phyloP scores from a whole-genome alignment of 2,797 vertebrate species.

The Linurgus olivaceus region DNA sequence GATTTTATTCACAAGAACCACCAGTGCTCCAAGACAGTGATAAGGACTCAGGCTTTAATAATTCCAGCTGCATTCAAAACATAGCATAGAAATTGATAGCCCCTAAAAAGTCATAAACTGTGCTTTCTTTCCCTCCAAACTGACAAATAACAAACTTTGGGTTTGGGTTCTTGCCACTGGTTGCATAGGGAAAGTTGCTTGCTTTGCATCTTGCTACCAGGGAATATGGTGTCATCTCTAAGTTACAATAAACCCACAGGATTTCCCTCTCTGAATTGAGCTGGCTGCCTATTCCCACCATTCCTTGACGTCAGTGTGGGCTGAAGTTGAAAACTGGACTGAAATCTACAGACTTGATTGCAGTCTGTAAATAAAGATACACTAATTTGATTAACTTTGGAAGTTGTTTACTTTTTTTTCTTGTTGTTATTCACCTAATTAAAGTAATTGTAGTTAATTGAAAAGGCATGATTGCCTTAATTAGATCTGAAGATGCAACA shows the following conservation, averaged over 20 bases:
- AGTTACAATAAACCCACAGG: not conserved
- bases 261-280: not conserved
- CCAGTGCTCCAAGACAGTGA: not conserved
- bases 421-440: constrained; percentile 56
- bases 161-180: not conserved
- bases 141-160: not conserved
- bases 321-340: not conserved
- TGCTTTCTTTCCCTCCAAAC: not conserved
- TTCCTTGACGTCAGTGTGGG: not conserved
- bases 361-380: constrained; percentile 51
- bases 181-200: not conserved
- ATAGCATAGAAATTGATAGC: not conserved
- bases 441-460: constrained; percentile 57
- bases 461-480: constrained; percentile 61
- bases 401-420: constrained; percentile 27
- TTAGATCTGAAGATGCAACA: constrained; percentile 39
- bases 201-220: not conserved
- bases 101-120: not conserved
- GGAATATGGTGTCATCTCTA: not conserved
- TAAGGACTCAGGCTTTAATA: not conserved
- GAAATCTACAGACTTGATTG: not conserved
- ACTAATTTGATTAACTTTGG: constrained; percentile 47
- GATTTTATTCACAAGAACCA: not conserved
- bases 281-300: not conserved
- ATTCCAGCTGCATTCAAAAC: not conserved